Evolutionary conservation across 2,888 invertebrate species (phyloP), one percentile per base, ranked within the genome.

Genomic region (Pandemis cinnamomeana): DNA sequence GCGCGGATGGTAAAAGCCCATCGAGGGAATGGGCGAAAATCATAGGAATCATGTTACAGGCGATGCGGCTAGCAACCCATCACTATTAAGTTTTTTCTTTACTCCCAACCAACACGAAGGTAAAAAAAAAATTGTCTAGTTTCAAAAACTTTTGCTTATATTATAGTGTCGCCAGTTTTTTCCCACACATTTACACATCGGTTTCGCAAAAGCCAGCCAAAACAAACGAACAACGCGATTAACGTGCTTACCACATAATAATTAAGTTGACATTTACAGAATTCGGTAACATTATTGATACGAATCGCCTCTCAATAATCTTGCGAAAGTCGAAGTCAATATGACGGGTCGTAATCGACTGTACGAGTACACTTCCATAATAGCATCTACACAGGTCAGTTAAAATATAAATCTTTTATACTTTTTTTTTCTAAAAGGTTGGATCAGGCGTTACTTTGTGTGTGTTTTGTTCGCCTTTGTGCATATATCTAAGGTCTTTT

Each of bases 251-350:
- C 69, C 63, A 46, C 5, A 58, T 42, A 63, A 69, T 64, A 64
- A 73, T 73, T 42, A 69, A 58, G 41, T 73, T 73, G 73, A 73
- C 69, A 73, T 73, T 73, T 70, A 60, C 58, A 11, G 11, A 58
- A 44, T 58, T 48, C 60, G 55, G 20, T 61, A 41, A 55, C 62
- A 68, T 36, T 36, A 66, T 64, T 64, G 73, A 70, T 66, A 66
- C 27, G 11, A 15, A 70, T 72, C 72, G n/a, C 55, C 64, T 73
- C 66, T 73, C 64, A 42, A 69, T 70, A 60, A 41, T 0, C 36
- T 71, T 71, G 20, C 48, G 48, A 61, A 61, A 69, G n/a, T 44
- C 36, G 13, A 60, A 20, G 61, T 62, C 51, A 51, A 41, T 10
- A 36, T 11, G 27, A 20, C 27, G 60, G 58, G 58, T 58, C 58